phyloP scores from a whole-genome alignment of 2,888 invertebrate genomes.

The Sminthurides aquaticus region DNA sequence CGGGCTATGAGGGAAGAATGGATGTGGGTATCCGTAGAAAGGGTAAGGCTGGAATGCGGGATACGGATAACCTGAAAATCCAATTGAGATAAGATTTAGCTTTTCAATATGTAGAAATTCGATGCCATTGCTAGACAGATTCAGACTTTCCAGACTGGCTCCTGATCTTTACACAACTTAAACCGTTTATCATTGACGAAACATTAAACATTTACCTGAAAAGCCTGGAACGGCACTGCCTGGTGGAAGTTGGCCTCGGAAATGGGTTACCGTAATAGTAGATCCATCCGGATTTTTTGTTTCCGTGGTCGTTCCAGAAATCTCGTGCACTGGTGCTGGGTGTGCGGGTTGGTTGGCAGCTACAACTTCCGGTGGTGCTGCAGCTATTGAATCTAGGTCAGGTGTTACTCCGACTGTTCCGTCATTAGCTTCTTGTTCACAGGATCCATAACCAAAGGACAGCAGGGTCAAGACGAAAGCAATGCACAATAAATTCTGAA shows the following conservation, averaged over 20 bases:
- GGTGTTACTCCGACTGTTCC: not conserved
- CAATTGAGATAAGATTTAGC: too few relatives aligned
- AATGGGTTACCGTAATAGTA: slow-evolving; percentile 28
- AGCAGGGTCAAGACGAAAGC: too few relatives aligned
- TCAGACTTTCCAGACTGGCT: not conserved
- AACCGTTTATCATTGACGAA: too few relatives aligned
- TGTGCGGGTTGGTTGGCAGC: slow-evolving; percentile 4
- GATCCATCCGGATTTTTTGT: slow-evolving; percentile 34
- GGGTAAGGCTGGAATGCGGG: too few relatives aligned
- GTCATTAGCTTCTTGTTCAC: not conserved
- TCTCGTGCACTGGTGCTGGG: not conserved
- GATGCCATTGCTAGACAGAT: not conserved
- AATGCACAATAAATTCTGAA: too few relatives aligned
- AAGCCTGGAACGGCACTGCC: slow-evolving; percentile 10
- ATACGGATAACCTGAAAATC: too few relatives aligned
- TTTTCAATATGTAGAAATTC: not conserved
- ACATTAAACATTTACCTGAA: not conserved
- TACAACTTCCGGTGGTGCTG: slow-evolving; percentile 4
- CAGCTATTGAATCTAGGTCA: slow-evolving; percentile 3
- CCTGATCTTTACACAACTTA: too few relatives aligned
- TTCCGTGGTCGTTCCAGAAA: slow-evolving; percentile 25
- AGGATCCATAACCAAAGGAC: too few relatives aligned
- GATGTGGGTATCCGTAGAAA: too few relatives aligned
- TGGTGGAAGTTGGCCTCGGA: slow-evolving; percentile 32
- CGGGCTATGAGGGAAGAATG: too few relatives aligned